Evolutionary conservation across 2,113 vertebrate species (phyloP).

Genomic region (Emydura subglobosa): DNA sequence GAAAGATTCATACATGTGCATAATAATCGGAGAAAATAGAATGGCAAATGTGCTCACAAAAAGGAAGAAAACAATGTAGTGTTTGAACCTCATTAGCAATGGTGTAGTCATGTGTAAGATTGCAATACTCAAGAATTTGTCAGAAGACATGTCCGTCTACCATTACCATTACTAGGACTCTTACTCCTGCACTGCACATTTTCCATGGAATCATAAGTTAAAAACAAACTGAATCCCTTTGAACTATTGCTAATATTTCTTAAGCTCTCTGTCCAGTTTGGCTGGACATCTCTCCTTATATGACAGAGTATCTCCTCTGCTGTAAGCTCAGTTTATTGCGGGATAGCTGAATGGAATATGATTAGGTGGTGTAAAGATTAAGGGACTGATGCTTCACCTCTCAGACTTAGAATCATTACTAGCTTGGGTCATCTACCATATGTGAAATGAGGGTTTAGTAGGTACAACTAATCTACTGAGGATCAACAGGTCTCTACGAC

Average conservation of each 20-base stretch:
- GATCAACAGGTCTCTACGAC: not conserved
- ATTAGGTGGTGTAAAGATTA: not conserved
- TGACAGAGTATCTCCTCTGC: not conserved
- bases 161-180: not conserved
- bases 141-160: not conserved
- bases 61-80: not conserved
- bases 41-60: not conserved
- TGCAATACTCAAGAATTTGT: not conserved
- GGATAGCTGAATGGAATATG: not conserved
- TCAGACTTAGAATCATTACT: not conserved
- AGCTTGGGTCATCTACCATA: not conserved
- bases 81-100: not conserved
- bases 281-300: not conserved
- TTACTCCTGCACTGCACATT: not conserved
- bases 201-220: not conserved
- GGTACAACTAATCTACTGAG: rapidly evolving
- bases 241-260: not conserved
- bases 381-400: not conserved
- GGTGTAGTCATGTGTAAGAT: not conserved
- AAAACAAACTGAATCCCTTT: not conserved
- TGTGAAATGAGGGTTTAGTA: not conserved
- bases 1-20: not conserved
- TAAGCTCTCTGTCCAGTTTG: not conserved
- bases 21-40: not conserved
- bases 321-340: not conserved